phyloP scores from a whole-genome alignment of 2,797 vertebrate genomes.

The Sebastes alutus region DNA sequence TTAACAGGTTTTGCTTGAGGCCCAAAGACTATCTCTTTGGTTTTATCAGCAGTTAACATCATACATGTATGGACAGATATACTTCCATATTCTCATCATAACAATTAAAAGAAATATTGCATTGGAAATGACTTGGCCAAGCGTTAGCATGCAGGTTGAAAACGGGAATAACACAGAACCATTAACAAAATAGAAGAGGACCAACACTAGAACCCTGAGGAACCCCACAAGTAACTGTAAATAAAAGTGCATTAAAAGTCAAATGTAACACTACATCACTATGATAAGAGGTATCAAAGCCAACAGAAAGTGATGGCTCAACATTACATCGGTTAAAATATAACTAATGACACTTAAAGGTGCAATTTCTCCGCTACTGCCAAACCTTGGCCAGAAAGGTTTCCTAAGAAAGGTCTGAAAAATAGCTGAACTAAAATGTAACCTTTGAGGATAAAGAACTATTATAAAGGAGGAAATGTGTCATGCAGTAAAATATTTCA shows the following conservation, averaged over 20 bases:
- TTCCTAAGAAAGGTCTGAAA: background rate
- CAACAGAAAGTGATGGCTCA: background rate
- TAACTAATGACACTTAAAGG: background rate
- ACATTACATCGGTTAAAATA: background rate
- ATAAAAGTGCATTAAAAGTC: too few species aligned
- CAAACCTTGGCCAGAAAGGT: background rate
- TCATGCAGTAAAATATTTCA: background rate
- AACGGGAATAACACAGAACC: background rate
- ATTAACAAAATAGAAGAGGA: background rate
- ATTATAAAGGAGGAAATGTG: background rate
- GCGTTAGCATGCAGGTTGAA: background rate
- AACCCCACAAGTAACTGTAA: background rate
- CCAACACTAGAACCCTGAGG: constrained; percentile 6
- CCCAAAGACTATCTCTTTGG: background rate
- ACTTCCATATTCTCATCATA: background rate
- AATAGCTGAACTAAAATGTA: background rate
- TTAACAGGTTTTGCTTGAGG: background rate
- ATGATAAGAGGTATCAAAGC: background rate
- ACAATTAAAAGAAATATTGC: background rate
- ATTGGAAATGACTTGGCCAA: background rate
- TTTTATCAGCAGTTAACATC: background rate
- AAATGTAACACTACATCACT: too few species aligned
- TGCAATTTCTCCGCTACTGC: background rate
- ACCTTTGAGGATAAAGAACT: background rate
- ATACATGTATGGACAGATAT: background rate